Evolutionary conservation across 2,113 vertebrate genomes (phyloP).

Genomic region (Dicerorhinus sumatrensis): DNA sequence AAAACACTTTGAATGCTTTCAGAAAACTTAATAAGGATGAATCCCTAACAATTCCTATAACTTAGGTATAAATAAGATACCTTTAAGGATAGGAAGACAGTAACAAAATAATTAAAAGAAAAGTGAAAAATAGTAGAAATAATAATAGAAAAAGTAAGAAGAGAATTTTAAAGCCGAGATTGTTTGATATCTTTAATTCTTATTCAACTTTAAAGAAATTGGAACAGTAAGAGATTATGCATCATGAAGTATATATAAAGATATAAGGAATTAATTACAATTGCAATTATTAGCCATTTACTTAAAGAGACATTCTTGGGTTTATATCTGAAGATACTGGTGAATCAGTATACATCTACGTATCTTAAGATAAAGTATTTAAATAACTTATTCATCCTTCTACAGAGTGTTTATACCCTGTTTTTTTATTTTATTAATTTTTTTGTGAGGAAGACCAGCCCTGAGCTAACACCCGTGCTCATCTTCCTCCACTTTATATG

Average conservation of each 20-base stretch:
- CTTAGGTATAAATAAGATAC: background rate
- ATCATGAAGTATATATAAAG: background rate
- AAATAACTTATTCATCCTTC: background rate
- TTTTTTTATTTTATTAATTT: too few relatives aligned
- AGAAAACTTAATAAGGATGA: background rate
- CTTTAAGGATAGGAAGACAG: background rate
- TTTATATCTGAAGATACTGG: background rate
- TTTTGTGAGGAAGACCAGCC: too few relatives aligned
- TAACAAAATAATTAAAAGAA: background rate
- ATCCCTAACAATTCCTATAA: background rate
- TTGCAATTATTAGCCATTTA: background rate
- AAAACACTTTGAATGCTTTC: too few relatives aligned
- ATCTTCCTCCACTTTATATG: too few relatives aligned
- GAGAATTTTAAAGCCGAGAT: background rate
- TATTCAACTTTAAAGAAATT: background rate
- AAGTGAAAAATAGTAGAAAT: background rate
- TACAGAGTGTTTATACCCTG: background rate
- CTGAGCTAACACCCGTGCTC: too few relatives aligned
- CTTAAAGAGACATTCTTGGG: background rate
- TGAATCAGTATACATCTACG: background rate
- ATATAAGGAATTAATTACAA: background rate
- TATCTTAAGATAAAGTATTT: background rate
- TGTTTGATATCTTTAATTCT: background rate
- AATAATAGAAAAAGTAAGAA: background rate
- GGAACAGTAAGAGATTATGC: background rate